Base-by-base conservation (phyloP, 2,113 vertebrate genomes). In the Nanorana parkeri region DNA sequence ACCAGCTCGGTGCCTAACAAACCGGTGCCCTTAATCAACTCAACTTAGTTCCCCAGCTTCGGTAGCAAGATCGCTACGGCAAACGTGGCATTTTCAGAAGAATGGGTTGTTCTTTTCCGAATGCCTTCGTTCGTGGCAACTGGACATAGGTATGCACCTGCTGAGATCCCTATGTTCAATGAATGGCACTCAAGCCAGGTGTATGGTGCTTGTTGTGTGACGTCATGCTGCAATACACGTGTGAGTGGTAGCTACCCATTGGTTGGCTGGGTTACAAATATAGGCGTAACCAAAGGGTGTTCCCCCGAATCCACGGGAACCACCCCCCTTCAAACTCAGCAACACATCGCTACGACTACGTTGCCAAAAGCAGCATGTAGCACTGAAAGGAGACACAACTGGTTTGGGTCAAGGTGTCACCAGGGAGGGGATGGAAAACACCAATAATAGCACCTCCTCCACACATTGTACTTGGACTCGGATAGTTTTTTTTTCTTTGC, bases 221-320 rank as follows among this genome's bases (percentile, higher is more conserved):
- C 54, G 64, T 83, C 72, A 83, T 29, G 24, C 54, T 58, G 4
- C 63, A 76, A 60, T 68, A 58, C 80, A 68, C 73, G 80, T 73
- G 80, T 19, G 61, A 47, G 21, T 75, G 80, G 80, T 76, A 68
- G 71, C 63, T 72, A 51, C 73, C 63, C 80, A 60, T 63, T 23
- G 52, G 54, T 60, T 83, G 80, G 80, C 72, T 55, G 17, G 23
- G 52, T 47, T 76, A 76, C 71, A 76, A 76, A 68, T 24, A 68
- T 68, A 83, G 80, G 80, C 80, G 72, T 83, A 41, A 63, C 63
- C 80, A 19, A 28, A 20, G 41, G 72, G 80, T 71, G 63, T 71
- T 75, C 16, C 17, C 60, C 72, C 64, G 21, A 68, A 61, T 55
- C 64, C 17, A 76, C 71, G 80, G 71, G 80, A 82, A 82, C 80